These are phyloP conservation scores for Centroberyx gerrardi DNA, from an alignment of 2,797 vertebrate species.

Conservation along the genomic window DNA sequence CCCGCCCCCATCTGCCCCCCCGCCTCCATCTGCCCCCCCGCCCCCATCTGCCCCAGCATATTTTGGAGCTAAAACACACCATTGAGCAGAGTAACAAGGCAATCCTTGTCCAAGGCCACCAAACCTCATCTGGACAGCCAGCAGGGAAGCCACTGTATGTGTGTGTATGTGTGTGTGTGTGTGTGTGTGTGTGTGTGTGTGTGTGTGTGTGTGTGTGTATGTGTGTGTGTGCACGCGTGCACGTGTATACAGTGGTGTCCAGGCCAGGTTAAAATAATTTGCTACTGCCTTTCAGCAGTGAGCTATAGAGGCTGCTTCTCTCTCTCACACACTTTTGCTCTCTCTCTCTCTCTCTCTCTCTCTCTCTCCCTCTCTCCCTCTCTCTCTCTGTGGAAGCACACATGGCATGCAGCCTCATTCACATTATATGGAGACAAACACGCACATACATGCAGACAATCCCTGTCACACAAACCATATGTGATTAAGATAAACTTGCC, in stretches of 20 bases:
- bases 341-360: conserved; percentile 6
- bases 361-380: conserved; percentile 11
- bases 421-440: conserved; percentile 46
- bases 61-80: conserved; percentile 84
- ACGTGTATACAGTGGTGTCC: conserved; percentile 66
- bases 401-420: conserved; percentile 51
- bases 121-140: conserved; percentile 83
- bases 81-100: conserved; percentile 85
- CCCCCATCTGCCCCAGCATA: conserved; percentile 81
- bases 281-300: conserved; percentile 67
- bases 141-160: conserved; percentile 79
- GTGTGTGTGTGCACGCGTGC: conserved; percentile 26
- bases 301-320: conserved; percentile 43
- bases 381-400: conserved; percentile 38
- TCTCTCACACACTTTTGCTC: background rate
- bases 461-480: conserved; percentile 28
- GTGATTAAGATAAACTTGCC: conserved; percentile 10
- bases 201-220: conserved; percentile 36
- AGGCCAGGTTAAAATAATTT: conserved; percentile 83
- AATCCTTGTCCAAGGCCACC: conserved; percentile 85
- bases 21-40: conserved; percentile 14
- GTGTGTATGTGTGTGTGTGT: conserved; percentile 26
- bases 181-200: conserved; percentile 34
- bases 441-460: conserved; percentile 28
- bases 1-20: conserved; percentile 22